These are phyloP conservation scores for Caracal caracal DNA, from an alignment of 2,113 vertebrate genomes.

Conservation along the genomic window DNA sequence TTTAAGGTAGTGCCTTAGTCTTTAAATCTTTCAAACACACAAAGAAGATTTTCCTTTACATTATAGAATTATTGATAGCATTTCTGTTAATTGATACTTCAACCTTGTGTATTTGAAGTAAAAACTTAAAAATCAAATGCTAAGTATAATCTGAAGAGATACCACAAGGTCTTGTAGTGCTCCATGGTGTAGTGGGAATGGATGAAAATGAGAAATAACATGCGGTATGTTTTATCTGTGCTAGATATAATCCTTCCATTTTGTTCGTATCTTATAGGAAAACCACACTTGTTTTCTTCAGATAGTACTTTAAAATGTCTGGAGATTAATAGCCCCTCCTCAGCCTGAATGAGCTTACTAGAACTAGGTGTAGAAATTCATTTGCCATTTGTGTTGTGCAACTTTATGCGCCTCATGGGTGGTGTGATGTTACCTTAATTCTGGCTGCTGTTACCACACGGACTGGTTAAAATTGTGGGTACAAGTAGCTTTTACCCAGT, in stretches of 20 bases:
- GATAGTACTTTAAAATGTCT: slow-evolving; percentile 26
- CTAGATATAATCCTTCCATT: neutral
- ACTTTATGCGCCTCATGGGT: neutral
- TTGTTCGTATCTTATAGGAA: slow-evolving; percentile 14
- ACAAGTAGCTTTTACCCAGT: neutral
- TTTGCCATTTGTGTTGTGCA: slow-evolving; percentile 30
- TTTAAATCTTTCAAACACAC: slow-evolving; percentile 34
- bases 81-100: slow-evolving; percentile 46
- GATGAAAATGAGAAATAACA: neutral
- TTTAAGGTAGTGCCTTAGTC: neutral
- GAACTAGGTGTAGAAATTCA: slow-evolving; percentile 34
- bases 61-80: neutral
- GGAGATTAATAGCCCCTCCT: neutral
- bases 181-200: neutral
- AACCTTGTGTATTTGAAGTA: slow-evolving; percentile 14
- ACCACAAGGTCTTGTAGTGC: neutral
- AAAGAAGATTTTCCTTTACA: neutral
- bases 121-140: neutral
- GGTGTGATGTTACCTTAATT: neutral
- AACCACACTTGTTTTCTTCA: slow-evolving; percentile 30
- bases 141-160: neutral
- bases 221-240: neutral
- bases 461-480: neutral
- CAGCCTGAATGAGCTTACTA: slow-evolving; percentile 29
- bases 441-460: neutral